Percentiles rank a stretch among this genome's conserved stretches.
Conservation (phyloP, 2,888 invertebrate genomes). For the Tipula vernalis region DNA sequence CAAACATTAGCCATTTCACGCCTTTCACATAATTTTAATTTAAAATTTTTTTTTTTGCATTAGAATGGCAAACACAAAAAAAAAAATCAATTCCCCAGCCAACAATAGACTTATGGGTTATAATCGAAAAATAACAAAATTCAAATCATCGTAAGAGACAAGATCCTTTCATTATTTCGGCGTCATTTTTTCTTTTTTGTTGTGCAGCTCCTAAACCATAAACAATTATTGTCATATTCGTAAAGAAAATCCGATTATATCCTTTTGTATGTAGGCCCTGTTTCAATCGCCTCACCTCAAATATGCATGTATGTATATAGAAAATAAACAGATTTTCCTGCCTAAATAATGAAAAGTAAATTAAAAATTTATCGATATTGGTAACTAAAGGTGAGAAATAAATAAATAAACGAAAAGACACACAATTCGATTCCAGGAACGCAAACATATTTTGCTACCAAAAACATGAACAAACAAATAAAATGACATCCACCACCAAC, state of each 20-base stretch:
- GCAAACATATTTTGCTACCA: neutral
- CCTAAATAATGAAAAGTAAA: neutral
- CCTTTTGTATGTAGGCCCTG: neutral
- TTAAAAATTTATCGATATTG: neutral
- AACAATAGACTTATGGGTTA: neutral
- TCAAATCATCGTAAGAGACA: neutral
- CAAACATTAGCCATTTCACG: neutral
- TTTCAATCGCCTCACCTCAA: neutral
- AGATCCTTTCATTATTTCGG: neutral
- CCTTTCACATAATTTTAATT: neutral
- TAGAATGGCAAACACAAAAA: neutral
- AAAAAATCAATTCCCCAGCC: neutral
- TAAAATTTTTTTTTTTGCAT: neutral
- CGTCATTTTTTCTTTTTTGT: neutral
- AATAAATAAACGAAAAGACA: neutral
- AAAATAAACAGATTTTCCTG: neutral
- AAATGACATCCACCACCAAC: neutral
- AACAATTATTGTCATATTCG: neutral
- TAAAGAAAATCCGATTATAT: neutral
- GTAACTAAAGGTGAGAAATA: neutral
- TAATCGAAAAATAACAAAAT: neutral
- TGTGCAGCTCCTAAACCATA: neutral
- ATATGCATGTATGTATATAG: neutral
- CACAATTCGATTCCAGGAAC: neutral
- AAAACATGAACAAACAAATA: neutral